Conservation (phyloP, 2,888 invertebrate species). For the Seira sanloemensis region DNA sequence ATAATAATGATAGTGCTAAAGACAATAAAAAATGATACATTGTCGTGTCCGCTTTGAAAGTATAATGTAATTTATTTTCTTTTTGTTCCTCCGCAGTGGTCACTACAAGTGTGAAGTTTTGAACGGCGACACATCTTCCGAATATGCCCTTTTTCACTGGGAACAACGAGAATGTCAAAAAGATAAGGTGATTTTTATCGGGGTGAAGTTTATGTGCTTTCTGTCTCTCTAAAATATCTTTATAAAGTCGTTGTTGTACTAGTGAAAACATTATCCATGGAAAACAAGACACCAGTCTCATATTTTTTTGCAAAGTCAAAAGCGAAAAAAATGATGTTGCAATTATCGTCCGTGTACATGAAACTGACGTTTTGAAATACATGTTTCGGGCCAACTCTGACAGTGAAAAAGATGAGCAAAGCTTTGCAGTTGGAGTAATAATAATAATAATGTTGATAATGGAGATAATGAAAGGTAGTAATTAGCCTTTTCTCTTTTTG, state of each 20-base stretch:
- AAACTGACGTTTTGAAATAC: neutral
- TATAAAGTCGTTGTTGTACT: too few species aligned
- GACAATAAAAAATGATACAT: neutral
- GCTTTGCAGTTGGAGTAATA: neutral
- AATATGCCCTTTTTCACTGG: neutral
- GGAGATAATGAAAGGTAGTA: conserved; percentile 46
- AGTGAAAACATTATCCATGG: neutral
- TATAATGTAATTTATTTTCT: neutral
- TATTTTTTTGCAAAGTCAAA: neutral
- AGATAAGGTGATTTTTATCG: neutral
- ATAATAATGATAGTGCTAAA: too few species aligned
- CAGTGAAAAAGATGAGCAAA: neutral
- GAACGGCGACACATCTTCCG: neutral
- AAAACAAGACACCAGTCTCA: neutral
- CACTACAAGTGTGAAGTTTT: neutral
- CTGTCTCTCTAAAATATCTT: neutral
- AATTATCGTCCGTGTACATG: neutral
- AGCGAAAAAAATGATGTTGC: neutral
- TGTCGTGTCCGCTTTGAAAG: neutral
- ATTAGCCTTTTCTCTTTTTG: conserved; percentile 34
- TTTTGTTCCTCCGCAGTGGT: neutral
- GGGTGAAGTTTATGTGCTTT: neutral
- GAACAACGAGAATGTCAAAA: neutral
- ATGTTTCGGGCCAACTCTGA: too few species aligned
- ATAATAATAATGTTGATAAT: conserved; percentile 33